phyloP scores from a whole-genome alignment of 2,113 vertebrate genomes.

The Nymphicus hollandicus region DNA sequence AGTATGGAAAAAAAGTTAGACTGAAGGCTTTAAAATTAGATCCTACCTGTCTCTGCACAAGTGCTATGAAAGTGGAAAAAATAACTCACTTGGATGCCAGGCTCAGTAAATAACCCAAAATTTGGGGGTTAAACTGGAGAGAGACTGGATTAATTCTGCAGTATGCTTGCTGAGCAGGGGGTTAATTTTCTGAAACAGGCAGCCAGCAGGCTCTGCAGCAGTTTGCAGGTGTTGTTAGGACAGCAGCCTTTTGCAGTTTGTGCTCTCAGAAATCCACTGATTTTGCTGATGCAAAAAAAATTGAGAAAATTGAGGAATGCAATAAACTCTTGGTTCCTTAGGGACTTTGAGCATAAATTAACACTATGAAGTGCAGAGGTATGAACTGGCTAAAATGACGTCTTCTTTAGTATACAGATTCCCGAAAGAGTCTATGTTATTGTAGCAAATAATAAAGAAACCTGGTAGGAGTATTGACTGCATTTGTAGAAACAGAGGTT shows the following conservation, averaged over 20 bases:
- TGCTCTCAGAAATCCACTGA: not conserved
- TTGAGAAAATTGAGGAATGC: not conserved
- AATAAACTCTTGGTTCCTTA: not conserved
- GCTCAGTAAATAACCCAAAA: not conserved
- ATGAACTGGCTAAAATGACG: not conserved
- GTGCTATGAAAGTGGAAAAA: slow-evolving; percentile 4
- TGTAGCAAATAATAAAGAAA: not conserved
- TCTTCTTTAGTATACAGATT: not conserved
- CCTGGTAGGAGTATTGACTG: not conserved
- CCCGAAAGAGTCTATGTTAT: not conserved
- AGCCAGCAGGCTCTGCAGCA: not conserved
- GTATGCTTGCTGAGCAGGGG: not conserved
- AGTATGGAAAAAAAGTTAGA: not conserved
- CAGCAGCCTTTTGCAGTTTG: not conserved
- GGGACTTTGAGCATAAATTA: not conserved
- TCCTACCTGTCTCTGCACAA: slow-evolving; percentile 5
- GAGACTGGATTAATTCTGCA: not conserved
- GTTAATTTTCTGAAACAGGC: not conserved
- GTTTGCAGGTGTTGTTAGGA: not conserved
- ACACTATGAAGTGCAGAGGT: not conserved
- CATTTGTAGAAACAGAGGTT: not conserved
- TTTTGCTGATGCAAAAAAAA: not conserved
- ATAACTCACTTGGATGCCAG: not conserved
- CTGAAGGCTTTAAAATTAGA: not conserved
- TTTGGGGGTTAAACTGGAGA: not conserved